phyloP scores from a whole-genome alignment of 2,888 invertebrate genomes.

The Callimorpha dominula region DNA sequence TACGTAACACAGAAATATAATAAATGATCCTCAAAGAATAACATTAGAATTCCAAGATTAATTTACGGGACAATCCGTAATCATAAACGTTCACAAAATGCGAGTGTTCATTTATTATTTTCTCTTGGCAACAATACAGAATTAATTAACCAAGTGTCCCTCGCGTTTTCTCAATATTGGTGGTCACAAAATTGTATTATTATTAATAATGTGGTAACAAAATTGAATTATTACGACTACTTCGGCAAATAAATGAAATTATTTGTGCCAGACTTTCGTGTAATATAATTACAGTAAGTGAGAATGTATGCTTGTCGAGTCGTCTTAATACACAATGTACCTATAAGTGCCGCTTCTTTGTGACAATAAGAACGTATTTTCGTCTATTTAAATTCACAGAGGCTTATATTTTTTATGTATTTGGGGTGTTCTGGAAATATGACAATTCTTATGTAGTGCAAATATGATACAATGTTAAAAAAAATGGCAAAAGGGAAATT shows the following conservation, averaged over 20 bases:
- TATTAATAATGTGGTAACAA: constrained; percentile 33
- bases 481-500: too few relatives aligned
- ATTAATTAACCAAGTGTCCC: constrained; percentile 10
- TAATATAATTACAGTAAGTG: constrained; percentile 26
- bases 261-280: constrained; percentile 17
- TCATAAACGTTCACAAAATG: constrained; percentile 1
- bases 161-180: constrained; percentile 5
- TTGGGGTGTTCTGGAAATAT: too few relatives aligned
- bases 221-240: constrained; percentile 19
- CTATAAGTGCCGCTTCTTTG: too few relatives aligned
- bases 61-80: background rate
- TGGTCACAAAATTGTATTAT: constrained; percentile 11
- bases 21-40: background rate
- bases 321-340: background rate
- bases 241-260: background rate
- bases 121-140: constrained; percentile 2
- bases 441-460: too few relatives aligned
- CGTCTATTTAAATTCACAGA: too few relatives aligned
- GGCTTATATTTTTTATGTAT: too few relatives aligned
- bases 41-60: background rate
- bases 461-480: too few relatives aligned
- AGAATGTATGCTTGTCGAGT: background rate
- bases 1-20: too few relatives aligned
- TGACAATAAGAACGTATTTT: background rate
- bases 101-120: background rate